A percentile compares a stretch with the other conserved stretches of the same genome.
phyloP scores from a whole-genome alignment of 1,140 invertebrate species.

The Trichomalopsis sarcophagae region DNA sequence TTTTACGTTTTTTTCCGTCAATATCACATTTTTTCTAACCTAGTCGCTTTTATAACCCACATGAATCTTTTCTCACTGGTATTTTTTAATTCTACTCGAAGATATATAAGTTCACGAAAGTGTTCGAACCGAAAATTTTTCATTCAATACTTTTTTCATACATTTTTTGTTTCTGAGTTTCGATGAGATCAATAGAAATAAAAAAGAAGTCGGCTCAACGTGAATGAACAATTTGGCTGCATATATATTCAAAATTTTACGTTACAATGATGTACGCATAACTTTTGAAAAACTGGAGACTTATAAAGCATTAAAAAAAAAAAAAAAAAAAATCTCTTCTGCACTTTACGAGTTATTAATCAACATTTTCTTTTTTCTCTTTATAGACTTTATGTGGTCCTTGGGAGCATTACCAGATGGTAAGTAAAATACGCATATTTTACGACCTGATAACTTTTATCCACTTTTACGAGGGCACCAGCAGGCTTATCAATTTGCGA shows the following conservation, averaged over 20 bases:
- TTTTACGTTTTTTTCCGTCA: slow-evolving; percentile 54
- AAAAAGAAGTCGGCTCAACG: neutral
- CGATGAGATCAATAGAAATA: slow-evolving; percentile 9
- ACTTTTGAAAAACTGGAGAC: slow-evolving; percentile 21
- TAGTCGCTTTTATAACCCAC: slow-evolving; percentile 53
- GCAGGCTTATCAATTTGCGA: neutral
- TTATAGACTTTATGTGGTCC: slow-evolving; percentile 98
- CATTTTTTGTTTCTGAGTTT: slow-evolving; percentile 14
- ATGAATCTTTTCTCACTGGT: slow-evolving; percentile 37
- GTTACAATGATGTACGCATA: neutral
- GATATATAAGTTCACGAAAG: slow-evolving; percentile 18
- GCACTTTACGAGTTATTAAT: slow-evolving; percentile 38
- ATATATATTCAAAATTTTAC: slow-evolving; percentile 23
- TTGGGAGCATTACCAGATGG: slow-evolving; percentile 97
- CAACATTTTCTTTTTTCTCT: slow-evolving; percentile 57
- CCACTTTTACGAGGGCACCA: slow-evolving; percentile 6
- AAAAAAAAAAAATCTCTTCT: neutral
- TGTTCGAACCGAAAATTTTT: neutral
- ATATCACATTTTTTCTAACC: slow-evolving; percentile 52
- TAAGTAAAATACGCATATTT: slow-evolving; percentile 77
- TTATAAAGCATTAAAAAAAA: slow-evolving; percentile 25
- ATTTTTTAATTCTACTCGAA: slow-evolving; percentile 17
- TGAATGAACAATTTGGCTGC: slow-evolving; percentile 12
- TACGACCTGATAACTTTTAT: neutral
- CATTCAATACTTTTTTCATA: slow-evolving; percentile 37